A percentile compares a stretch with the other conserved stretches of the same genome.
These are phyloP conservation scores for Melanotaenia boesemani DNA, from an alignment of 2,797 vertebrate species.

Conservation along the genomic window DNA sequence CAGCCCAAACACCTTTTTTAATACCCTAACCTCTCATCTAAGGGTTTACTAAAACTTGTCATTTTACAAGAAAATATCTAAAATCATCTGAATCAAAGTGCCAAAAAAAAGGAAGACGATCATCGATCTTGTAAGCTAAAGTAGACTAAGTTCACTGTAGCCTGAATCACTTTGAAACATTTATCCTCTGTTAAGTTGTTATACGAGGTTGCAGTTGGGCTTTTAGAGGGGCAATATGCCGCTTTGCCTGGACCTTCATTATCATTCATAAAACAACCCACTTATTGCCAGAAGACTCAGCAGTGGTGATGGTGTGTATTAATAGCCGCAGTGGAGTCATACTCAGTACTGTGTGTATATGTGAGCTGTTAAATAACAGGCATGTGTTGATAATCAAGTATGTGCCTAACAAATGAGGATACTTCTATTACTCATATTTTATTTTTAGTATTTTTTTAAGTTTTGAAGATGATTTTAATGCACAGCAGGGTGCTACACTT, in stretches of 20 bases:
- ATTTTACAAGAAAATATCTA: constrained; percentile 21
- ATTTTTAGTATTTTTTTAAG: constrained; percentile 13
- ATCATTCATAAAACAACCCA: constrained; percentile 37
- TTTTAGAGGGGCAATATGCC: constrained; percentile 23
- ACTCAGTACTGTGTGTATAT: constrained; percentile 48
- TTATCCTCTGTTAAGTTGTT: background rate
- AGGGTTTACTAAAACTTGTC: constrained; percentile 46
- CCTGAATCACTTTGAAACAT: constrained; percentile 11
- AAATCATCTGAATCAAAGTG: constrained; percentile 9
- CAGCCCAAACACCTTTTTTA: constrained; percentile 55
- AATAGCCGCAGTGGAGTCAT: constrained; percentile 34
- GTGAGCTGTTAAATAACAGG: constrained; percentile 50
- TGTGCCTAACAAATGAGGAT: constrained; percentile 31
- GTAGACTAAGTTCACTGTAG: background rate
- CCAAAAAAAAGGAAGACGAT: background rate
- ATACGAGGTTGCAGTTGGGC: constrained; percentile 12
- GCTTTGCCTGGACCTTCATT: constrained; percentile 29
- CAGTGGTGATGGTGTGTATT: constrained; percentile 37
- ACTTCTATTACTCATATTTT: constrained; percentile 13
- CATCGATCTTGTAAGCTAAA: constrained; percentile 12
- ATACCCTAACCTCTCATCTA: constrained; percentile 41
- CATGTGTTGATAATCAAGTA: constrained; percentile 47
- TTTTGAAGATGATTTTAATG: constrained; percentile 29
- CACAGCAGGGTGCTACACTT: constrained; percentile 1
- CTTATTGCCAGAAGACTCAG: constrained; percentile 27